Percentiles rank a stretch among this genome's conserved stretches.
Evolutionary conservation across 2,797 vertebrate genomes (phyloP).

Genomic region (Peromyscus nudipes): DNA sequence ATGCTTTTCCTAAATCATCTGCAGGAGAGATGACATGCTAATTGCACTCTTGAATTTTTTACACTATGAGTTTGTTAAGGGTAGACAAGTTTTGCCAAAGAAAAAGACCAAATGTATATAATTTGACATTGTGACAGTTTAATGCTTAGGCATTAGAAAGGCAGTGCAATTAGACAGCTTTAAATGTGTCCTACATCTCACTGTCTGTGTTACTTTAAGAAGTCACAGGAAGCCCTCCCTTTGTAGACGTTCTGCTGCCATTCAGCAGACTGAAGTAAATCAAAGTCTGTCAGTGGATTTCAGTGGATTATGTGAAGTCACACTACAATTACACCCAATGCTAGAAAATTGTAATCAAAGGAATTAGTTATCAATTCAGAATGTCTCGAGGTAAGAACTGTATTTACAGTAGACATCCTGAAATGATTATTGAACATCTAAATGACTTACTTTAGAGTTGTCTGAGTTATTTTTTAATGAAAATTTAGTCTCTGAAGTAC

Average conservation of each 20-base stretch:
- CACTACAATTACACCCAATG: slow-evolving; percentile 86
- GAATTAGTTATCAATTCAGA: slow-evolving; percentile 84
- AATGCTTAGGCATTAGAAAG: slow-evolving; percentile 86
- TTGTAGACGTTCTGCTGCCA: slow-evolving; percentile 80
- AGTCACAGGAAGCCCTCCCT: slow-evolving; percentile 82
- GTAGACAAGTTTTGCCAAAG: slow-evolving; percentile 84
- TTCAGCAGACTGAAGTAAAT: slow-evolving; percentile 86
- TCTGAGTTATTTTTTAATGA: slow-evolving; percentile 56
- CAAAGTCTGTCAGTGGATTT: slow-evolving; percentile 86
- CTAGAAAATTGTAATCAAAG: slow-evolving; percentile 87
- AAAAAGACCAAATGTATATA: slow-evolving; percentile 84
- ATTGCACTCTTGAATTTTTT: slow-evolving; percentile 87
- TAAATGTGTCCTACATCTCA: slow-evolving; percentile 87
- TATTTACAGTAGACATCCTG: slow-evolving; percentile 70
- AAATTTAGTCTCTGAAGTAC: slow-evolving; percentile 25
- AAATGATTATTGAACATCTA: not conserved
- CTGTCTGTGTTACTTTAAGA: slow-evolving; percentile 86
- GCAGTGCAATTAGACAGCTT: slow-evolving; percentile 86
- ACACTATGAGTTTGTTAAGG: slow-evolving; percentile 87
- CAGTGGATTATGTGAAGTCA: slow-evolving; percentile 85
- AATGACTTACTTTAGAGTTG: slow-evolving; percentile 43
- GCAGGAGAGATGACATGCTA: slow-evolving; percentile 86
- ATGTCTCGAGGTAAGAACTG: slow-evolving; percentile 60
- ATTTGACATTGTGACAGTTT: slow-evolving; percentile 89
- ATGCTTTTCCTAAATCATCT: slow-evolving; percentile 85